Base-by-base conservation (phyloP, 2,113 vertebrate species). In the Hystrix cristata region DNA sequence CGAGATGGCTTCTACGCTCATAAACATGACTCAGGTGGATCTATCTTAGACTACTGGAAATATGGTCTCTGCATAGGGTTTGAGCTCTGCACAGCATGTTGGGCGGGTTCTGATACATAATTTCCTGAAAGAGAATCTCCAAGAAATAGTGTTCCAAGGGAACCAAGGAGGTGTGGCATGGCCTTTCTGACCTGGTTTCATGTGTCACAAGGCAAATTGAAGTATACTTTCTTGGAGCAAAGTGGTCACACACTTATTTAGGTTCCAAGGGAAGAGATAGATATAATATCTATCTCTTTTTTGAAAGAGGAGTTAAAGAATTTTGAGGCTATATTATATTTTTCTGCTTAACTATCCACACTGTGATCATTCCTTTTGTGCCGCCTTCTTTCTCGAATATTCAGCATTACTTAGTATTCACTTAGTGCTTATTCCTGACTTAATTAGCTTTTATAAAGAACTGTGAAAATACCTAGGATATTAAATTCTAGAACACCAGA, bases 341-440 rank as follows among this genome's bases (percentile, higher is more conserved):
- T 91, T 95, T 89, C 51, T 78, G 13, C 14, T 21, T 59, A 90
- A 83, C 6, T 89, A 46, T 65, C 29, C 11, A 86, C 19, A 90
- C 1, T 83, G 84, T 34, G 51, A 46, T 62, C 7, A 57, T 51
- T 78, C 19, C 38, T 91, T 25, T 62, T 48, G 12, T 69, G 7
- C 6, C 59, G 65, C 55, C n/a, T 43, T 62, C 25, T 34, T 2
- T 14, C 38, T 85, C 83, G 38, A 67, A 57, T 84, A 78, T 65
- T 94, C 64, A 74, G 10, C 13, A 69, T 72, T 87, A 74, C 19
- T 81, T 74, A 48, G 14, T 67, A 93, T 27, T 84, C 38, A 69
- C 43, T 59, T 89, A 55, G 31, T 67, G 19, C 12, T 78, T 89
- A 74, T 86, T 84, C 2, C 12, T 87, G n/a, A 87, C 14, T 57